phyloP scores from a whole-genome alignment of 2,888 invertebrate species.

The Drosophila rellima region DNA sequence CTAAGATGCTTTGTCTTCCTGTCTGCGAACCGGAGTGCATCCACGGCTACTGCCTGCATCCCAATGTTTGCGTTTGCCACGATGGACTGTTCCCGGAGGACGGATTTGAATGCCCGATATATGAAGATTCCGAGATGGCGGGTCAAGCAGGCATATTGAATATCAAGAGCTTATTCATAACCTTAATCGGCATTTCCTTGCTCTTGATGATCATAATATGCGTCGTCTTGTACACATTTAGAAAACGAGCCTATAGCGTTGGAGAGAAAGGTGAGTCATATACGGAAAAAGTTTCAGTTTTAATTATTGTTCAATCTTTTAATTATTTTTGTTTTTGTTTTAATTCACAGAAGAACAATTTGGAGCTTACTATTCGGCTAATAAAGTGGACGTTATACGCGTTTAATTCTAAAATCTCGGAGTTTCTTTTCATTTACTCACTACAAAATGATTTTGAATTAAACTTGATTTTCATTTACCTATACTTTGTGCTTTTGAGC shows the following conservation, averaged over 20 bases:
- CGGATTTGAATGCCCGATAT: slow-evolving; percentile 32
- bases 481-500: not conserved
- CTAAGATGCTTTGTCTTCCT: slow-evolving; percentile 48
- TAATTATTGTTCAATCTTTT: not conserved
- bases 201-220: slow-evolving; percentile 43
- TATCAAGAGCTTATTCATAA: slow-evolving; percentile 29
- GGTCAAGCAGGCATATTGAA: slow-evolving; percentile 11
- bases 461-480: slow-evolving; percentile 1
- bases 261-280: slow-evolving; percentile 47
- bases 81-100: slow-evolving; percentile 27
- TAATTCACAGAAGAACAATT: slow-evolving; percentile 49
- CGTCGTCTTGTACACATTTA: slow-evolving; percentile 42
- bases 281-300: not conserved
- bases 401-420: slow-evolving; percentile 18
- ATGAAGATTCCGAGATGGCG: not conserved
- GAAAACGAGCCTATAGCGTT: slow-evolving; percentile 47
- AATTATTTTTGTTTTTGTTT: not conserved
- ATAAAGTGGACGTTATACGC: slow-evolving; percentile 62
- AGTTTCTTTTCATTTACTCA: not conserved
- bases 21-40: slow-evolving; percentile 45
- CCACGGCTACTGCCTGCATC: slow-evolving; percentile 50
- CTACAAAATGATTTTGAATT: slow-evolving; percentile 2
- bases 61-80: slow-evolving; percentile 49
- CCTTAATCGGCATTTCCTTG: slow-evolving; percentile 14
- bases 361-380: slow-evolving; percentile 50